A percentile compares a stretch with the other conserved stretches of the same genome.
phyloP scores from a whole-genome alignment of 92 coral and sea anemone species.

The Scolanthus callimorphus region DNA sequence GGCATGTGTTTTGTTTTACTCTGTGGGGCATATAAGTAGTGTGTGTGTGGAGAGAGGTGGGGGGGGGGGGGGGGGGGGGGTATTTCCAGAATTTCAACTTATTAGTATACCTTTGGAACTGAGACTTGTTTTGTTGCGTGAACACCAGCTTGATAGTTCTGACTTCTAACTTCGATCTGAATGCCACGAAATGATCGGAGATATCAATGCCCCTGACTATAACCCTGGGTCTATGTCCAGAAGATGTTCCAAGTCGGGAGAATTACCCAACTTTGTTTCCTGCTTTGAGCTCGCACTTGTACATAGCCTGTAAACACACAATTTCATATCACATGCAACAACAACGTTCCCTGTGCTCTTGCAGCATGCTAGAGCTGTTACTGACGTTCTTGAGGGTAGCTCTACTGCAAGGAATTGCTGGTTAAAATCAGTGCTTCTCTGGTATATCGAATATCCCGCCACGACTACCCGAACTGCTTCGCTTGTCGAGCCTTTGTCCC shows the following conservation, averaged over 20 bases:
- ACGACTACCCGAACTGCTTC: constrained; percentile 63
- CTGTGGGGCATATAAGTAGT: too few species aligned
- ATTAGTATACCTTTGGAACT: too few species aligned
- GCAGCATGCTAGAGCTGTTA: constrained; percentile 57
- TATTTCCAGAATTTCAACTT: too few species aligned
- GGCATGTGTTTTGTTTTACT: too few species aligned
- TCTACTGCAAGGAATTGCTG: constrained; percentile 68
- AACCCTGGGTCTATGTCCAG: constrained; percentile 81
- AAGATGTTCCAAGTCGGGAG: constrained; percentile 72
- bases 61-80: too few species aligned
- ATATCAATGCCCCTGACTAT: constrained; percentile 52
- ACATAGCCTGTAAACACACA: constrained; percentile 65
- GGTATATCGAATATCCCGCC: constrained; percentile 68
- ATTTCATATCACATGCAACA: constrained; percentile 52
- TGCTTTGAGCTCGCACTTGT: constrained; percentile 14
- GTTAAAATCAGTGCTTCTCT: constrained; percentile 40
- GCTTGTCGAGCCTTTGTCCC: constrained; percentile 51
- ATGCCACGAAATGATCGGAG: constrained; percentile 74
- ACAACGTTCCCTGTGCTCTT: constrained; percentile 74
- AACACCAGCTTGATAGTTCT: constrained; percentile 73
- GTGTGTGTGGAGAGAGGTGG: too few species aligned
- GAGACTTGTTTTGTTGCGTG: constrained; percentile 1
- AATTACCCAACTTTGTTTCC: constrained; percentile 21
- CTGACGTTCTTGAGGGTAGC: constrained; percentile 54
- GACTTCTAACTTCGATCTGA: constrained; percentile 77